Base-by-base conservation (phyloP, 1,140 invertebrate species). In the Atopsyche davidsoni region DNA sequence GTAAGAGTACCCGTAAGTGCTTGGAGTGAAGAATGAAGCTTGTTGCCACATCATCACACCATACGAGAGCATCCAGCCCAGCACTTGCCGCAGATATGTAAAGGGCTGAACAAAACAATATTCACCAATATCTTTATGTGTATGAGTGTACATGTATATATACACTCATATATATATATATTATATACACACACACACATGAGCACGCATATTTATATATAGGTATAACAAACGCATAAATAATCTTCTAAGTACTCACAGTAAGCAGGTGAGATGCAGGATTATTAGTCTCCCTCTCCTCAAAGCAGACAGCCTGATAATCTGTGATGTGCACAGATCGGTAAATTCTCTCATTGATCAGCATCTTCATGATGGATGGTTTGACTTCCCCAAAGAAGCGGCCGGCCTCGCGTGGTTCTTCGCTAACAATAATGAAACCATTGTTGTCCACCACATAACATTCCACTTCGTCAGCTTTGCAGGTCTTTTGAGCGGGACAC, bases 401-500 rank as follows among this genome's bases (percentile, higher is more conserved):
- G n/a, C 89, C 89, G 4, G 87, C 87, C 49, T 89, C 77, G 4
- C 68, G 68, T 1, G 72, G 64, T n/a, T 82, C 75, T 60, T 90
- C 81, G 2, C 86, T 86, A 10, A 92, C 81, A 0, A 89, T 70
- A 10, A 96, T 78, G 70, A 86, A 96, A 3, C 89, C 92, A 65
- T 92, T 91, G 64, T 92, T 92, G 64, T 96, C 92, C 13, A 96
- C 69, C 22, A 96, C 72, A 64, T 83, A 91, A 64, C 92, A 96
- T 43, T 90, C 83, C 58, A 89, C 75, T 24, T 80, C 77, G 23
- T 81, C 77, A 9, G 81, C 78, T 4, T 77, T 76, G 63, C 89
- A 93, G 0, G 85, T 85, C 56, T 70, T 72, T 13, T 21, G 16
- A n/a, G 22, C 48, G 21, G 70, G 64, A 52, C 80, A 83, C 21